These are phyloP conservation scores for Sinocyclocheilus anshuiensis DNA, from an alignment of 2,113 vertebrate species.

Conservation along the genomic window DNA sequence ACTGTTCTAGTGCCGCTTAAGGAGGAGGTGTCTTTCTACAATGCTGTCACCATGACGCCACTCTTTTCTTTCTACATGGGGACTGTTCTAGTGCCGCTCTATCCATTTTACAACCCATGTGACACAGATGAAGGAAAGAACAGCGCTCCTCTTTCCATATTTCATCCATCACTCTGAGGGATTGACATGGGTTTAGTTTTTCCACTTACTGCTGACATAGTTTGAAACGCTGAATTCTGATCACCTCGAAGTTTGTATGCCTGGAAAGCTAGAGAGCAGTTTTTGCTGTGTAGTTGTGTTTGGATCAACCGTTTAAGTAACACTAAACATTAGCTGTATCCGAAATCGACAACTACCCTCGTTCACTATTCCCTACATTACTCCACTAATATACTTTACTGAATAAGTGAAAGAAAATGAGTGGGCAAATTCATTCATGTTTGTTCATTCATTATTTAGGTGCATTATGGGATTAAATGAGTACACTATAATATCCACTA, in stretches of 20 bases:
- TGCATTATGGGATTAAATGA: no score
- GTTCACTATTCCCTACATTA: no score
- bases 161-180: conserved; percentile 69
- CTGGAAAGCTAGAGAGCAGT: background rate
- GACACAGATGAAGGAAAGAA: conserved; percentile 70
- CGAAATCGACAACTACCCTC: no score
- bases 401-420: no score
- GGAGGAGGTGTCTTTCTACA: conserved; percentile 77
- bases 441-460: no score
- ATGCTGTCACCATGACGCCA: conserved; percentile 72
- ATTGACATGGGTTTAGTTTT: background rate
- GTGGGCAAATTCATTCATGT: no score
- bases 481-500: no score
- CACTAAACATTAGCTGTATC: no score
- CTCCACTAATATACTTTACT: no score
- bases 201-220: background rate
- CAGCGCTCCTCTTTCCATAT: conserved; percentile 62
- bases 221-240: background rate
- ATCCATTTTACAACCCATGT: conserved; percentile 72
- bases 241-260: background rate
- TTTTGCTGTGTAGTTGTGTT: background rate
- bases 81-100: conserved; percentile 60
- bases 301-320: background rate
- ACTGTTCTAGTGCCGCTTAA: conserved; percentile 61
- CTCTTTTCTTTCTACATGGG: conserved; percentile 72